Evolutionary conservation across 1,140 invertebrate genomes (phyloP), one percentile per base, ranked within the genome.

Genomic region (Megathymus violae): DNA sequence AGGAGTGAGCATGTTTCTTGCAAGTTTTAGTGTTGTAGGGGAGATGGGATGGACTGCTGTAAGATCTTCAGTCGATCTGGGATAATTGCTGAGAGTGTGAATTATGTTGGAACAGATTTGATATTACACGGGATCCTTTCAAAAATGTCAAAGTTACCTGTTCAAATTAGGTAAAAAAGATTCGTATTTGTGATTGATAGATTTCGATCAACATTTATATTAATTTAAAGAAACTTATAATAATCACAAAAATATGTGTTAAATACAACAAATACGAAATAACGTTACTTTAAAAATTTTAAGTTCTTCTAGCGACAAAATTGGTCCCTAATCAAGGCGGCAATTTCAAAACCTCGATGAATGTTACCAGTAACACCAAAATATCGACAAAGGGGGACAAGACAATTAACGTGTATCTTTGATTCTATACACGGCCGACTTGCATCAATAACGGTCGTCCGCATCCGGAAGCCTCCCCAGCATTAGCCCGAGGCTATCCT

Each of bases 401-500:
- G 1, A 36, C 27, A 36, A 36, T 36, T 36, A 36, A 36, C 34
- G 34, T 36, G 11, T 11, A 36, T 36, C 34, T 36, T 36, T 51
- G n/a, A 17, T 15, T 51, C 48, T 51, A 14, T 51, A 51, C 31
- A 36, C 27, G 34, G 25, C 22, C 31, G 40, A 27, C 69, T 80
- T 81, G 72, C 71, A 82, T 78, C 76, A 59, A 71, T 69, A 36
- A 36, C 34, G 58, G 80, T 78, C 71, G 71, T 80, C 67, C 65
- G 71, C 63, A 60, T 51, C 63, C 71, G 79, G 80, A 83, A 76
- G 62, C 74, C 81, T 71, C 68, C 66, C 64, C 74, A 78, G 79
- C 74, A 85, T 78, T 82, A 52, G 74, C 81, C 78, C 67, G 67
- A 70, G 74, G 82, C 79, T 69, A 75, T 80, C 81, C 82, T 84